Evolutionary conservation across 2,797 vertebrate species (phyloP), one percentile per base, ranked within the genome.

Genomic region (Coregonus sp.): DNA sequence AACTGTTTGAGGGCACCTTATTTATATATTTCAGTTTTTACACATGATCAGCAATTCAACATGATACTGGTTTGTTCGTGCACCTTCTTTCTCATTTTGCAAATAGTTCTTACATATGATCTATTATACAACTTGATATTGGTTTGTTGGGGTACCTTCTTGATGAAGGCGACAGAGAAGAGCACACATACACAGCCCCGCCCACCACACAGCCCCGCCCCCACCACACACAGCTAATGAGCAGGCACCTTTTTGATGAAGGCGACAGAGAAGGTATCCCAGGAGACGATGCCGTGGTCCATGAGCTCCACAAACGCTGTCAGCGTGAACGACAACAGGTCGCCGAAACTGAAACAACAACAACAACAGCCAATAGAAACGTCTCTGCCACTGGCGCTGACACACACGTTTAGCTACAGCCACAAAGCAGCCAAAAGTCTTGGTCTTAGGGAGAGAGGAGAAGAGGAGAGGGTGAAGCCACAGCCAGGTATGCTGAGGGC

Each of bases 221-320:
- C 37, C 37, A 40, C 40, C 40, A 47, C 40, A 47, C 40, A 47
- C 40, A 47, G 9, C 11, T 47, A 33, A 67, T 29, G 3, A 52
- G 75, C 75, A 11, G 37, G 18, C 85, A 99, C 98, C 96, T 99
- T 99, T 93, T 99, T 99, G 92, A 99, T 99, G 91, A 99, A 99
- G 47, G 97, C 96, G 92, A 99, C 97, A 0, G 98, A 98, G 93
- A 99, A 99, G 0, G 97, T 99, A 87, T 99, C 98, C 98, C 98
- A 99, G 66, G 98, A 99, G 90, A 99, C 96, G 75, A 99, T 99
- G 88, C 98, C 96, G n/a, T 99, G 98, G 93, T 99, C 98, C 98
- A 99, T 99, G 90, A 99, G 94, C 91, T 99, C 98, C 89, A 99
- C 97, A 16, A 99, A 99, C 80, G 97, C 97, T 1, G 98, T 99